Evolutionary conservation across 92 coral and sea anemone genomes (phyloP).

Genomic region (Virgularia gustaviana): DNA sequence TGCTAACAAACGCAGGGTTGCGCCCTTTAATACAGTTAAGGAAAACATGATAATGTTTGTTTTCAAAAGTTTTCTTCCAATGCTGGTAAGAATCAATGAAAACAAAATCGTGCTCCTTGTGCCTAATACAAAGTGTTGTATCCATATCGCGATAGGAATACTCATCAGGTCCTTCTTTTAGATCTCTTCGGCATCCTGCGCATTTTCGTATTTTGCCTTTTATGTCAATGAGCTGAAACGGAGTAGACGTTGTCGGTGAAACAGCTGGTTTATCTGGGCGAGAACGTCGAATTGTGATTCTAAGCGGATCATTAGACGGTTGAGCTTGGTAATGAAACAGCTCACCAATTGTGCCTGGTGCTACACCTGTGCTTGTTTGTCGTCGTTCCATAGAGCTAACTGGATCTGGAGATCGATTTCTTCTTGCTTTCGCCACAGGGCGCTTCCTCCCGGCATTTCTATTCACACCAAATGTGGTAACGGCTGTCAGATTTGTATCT

Average conservation of each 20-base stretch:
- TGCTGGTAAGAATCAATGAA: slow-evolving; percentile 31
- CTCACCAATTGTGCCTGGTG: slow-evolving; percentile 13
- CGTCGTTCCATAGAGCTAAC: slow-evolving; percentile 2
- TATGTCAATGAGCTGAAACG: slow-evolving; percentile 52
- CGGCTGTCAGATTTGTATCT: slow-evolving; percentile 37
- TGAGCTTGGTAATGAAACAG: slow-evolving; percentile 9
- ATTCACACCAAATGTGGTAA: slow-evolving; percentile 34
- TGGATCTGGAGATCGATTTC: slow-evolving; percentile 39
- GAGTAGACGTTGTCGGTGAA: slow-evolving; percentile 50
- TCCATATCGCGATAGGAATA: slow-evolving; percentile 25
- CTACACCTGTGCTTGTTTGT: slow-evolving; percentile 9
- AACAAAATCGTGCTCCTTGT: slow-evolving; percentile 60
- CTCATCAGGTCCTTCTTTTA: slow-evolving; percentile 50
- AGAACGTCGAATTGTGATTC: slow-evolving; percentile 41
- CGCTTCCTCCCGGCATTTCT: slow-evolving; percentile 42
- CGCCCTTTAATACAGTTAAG: slow-evolving; percentile 41
- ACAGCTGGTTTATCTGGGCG: slow-evolving; percentile 49
- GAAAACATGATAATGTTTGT: slow-evolving; percentile 54
- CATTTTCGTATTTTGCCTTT: slow-evolving; percentile 50
- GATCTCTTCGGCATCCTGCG: slow-evolving; percentile 54
- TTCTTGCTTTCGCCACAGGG: slow-evolving; percentile 13
- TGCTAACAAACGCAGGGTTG: slow-evolving; percentile 36
- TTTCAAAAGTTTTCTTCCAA: slow-evolving; percentile 60
- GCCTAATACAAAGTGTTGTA: slow-evolving; percentile 39
- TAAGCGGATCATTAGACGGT: slow-evolving; percentile 31